Percentiles rank a stretch among this genome's conserved stretches.
Conservation (phyloP, 2,888 invertebrate genomes). For the Drosophila subquinaria region DNA sequence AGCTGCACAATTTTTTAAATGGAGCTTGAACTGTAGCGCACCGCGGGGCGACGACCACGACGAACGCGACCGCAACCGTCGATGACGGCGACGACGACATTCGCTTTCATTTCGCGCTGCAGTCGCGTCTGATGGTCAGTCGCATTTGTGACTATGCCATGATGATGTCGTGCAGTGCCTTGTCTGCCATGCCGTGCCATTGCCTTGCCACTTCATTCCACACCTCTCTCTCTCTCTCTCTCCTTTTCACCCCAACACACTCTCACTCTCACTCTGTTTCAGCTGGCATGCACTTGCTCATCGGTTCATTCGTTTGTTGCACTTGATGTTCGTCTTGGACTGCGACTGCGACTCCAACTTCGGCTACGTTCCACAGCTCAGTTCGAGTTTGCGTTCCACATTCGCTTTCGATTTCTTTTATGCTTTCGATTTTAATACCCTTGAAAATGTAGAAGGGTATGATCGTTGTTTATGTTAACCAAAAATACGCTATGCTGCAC, state of each 20-base stretch:
- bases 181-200: constrained; percentile 51
- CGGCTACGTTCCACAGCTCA: constrained; percentile 12
- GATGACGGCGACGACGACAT: constrained; percentile 61
- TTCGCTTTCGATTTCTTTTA: constrained; percentile 80
- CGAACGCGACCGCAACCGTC: constrained; percentile 43
- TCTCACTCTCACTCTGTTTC: background rate
- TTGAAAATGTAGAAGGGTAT: constrained; percentile 55
- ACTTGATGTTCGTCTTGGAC: constrained; percentile 67
- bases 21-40: constrained; percentile 75
- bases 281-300: constrained; percentile 52
- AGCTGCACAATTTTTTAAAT: constrained; percentile 64
- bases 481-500: too few relatives aligned
- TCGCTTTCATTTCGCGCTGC: constrained; percentile 76
- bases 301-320: constrained; percentile 72
- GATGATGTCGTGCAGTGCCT: constrained; percentile 60
- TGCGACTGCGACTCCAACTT: constrained; percentile 10
- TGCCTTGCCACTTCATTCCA: constrained; percentile 65
- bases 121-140: constrained; percentile 64
- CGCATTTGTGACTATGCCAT: constrained; percentile 64
- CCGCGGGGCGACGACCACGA: constrained; percentile 59
- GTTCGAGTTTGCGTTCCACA: constrained; percentile 39
- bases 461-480: background rate
- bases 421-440: constrained; percentile 79
- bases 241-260: too few relatives aligned
- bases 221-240: constrained; percentile 6